phyloP scores from a whole-genome alignment of 2,888 invertebrate species.

The Hesperia comma region DNA sequence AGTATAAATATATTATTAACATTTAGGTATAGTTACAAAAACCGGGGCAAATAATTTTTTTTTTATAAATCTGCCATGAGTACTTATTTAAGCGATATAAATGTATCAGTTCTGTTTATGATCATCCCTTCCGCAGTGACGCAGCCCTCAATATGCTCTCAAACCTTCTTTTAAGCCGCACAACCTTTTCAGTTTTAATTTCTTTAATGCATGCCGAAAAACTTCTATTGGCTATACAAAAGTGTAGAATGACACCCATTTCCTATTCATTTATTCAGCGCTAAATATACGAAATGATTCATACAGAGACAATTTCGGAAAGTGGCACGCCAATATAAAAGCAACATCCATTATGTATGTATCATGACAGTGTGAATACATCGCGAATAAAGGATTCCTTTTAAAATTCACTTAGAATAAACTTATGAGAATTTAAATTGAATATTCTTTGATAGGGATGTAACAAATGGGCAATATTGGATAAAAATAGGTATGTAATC shows the following conservation, averaged over 20 bases:
- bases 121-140: too few relatives aligned
- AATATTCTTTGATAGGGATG: not conserved
- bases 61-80: too few relatives aligned
- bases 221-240: conserved; percentile 8
- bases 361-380: conserved; percentile 21
- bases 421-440: not conserved
- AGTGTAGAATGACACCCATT: conserved; percentile 17
- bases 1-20: too few relatives aligned
- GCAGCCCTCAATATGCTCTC: not conserved
- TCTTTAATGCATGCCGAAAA: conserved; percentile 18
- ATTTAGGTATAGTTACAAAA: too few relatives aligned
- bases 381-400: conserved; percentile 5
- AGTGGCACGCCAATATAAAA: conserved; percentile 35
- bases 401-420: conserved; percentile 3
- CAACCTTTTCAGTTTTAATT: conserved; percentile 8
- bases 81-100: too few relatives aligned
- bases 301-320: conserved; percentile 40
- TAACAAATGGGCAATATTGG: too few relatives aligned
- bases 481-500: too few relatives aligned
- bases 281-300: conserved; percentile 28
- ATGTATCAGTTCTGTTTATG: too few relatives aligned
- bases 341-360: conserved; percentile 29
- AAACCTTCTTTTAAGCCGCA: conserved; percentile 3
- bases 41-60: too few relatives aligned
- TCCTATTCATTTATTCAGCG: conserved; percentile 28